Conservation (phyloP, 2,888 invertebrate genomes). For the Anorthoa munda region DNA sequence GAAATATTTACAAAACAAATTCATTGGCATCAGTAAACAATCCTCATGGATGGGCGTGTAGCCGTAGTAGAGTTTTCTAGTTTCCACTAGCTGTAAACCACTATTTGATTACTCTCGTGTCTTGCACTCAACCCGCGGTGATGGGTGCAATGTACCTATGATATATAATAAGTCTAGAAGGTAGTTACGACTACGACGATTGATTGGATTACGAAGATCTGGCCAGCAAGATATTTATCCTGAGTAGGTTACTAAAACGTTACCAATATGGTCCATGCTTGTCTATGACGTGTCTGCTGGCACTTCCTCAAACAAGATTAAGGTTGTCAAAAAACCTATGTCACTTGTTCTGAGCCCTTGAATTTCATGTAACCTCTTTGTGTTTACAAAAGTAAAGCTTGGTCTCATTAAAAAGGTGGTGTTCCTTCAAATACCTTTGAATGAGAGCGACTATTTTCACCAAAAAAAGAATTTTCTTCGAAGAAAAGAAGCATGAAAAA, state of each 20-base stretch:
- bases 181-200: not conserved
- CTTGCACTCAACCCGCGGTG: constrained; percentile 14
- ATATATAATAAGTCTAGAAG: not conserved
- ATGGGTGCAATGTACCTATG: not conserved
- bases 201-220: not conserved
- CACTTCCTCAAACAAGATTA: no score
- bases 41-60: constrained; percentile 28
- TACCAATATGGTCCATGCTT: no score
- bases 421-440: not conserved
- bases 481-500: not conserved
- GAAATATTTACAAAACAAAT: not conserved
- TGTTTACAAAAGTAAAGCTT: no score
- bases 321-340: no score
- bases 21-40: not conserved
- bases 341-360: no score
- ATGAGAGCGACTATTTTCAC: not conserved
- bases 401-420: no score
- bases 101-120: constrained; percentile 22
- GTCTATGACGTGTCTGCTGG: no score
- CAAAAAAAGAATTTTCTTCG: not conserved
- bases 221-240: no score
- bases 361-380: no score
- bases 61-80: constrained; percentile 31
- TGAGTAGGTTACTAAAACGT: no score
- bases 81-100: constrained; percentile 37